phyloP scores from a whole-genome alignment of 2,797 vertebrate species.

The Syngnathus acus region DNA sequence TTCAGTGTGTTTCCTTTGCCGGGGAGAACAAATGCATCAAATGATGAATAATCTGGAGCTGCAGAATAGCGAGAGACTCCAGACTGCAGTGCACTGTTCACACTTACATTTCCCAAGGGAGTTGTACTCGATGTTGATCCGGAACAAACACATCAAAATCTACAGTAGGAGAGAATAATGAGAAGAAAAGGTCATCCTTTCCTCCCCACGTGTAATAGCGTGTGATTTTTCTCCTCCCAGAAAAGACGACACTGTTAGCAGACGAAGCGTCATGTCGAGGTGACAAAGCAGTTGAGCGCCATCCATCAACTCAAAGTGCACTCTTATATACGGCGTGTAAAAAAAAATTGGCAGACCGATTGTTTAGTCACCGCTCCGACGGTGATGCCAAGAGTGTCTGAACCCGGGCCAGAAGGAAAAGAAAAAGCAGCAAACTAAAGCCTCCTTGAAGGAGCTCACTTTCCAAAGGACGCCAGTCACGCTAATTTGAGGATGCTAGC shows the following conservation, averaged over 20 bases:
- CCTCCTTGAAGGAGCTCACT: neutral
- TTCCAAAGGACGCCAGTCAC: neutral
- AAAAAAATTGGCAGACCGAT: neutral
- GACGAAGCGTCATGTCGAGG: conserved; percentile 4
- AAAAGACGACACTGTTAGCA: neutral
- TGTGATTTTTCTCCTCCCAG: neutral
- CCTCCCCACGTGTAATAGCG: neutral
- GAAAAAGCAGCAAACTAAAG: neutral
- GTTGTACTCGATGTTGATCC: neutral
- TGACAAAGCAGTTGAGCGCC: neutral
- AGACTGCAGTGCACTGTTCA: neutral
- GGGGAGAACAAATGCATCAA: neutral
- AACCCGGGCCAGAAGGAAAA: neutral
- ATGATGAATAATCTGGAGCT: neutral
- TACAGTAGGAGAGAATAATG: neutral
- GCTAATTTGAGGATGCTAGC: neutral
- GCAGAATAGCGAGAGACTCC: neutral
- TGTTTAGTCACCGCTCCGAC: neutral
- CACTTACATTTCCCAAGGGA: neutral
- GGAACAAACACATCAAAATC: neutral
- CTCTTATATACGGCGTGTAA: neutral
- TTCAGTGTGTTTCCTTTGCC: neutral
- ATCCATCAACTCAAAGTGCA: neutral
- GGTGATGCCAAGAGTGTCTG: neutral
- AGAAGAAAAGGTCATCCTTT: conserved; percentile 5